Evolutionary conservation across 2,888 invertebrate genomes (phyloP).

Genomic region (Lithophane socia): DNA sequence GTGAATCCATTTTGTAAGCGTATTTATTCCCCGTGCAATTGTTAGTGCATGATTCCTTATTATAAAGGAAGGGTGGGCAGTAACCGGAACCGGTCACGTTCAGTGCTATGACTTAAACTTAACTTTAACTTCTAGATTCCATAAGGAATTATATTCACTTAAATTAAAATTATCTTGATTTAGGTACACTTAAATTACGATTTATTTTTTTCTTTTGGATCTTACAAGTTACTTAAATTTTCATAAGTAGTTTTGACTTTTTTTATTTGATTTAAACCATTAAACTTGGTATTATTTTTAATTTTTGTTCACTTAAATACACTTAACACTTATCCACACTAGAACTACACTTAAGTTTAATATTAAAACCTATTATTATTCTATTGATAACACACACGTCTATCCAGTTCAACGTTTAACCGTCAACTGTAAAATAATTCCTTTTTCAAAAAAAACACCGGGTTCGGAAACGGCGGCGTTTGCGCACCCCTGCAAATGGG

Average conservation of each 20-base stretch:
- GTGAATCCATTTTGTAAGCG: conserved; percentile 86
- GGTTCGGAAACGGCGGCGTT: conserved; percentile 85
- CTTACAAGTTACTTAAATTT: no score
- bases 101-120: conserved; percentile 32
- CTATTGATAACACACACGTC: conserved; percentile 65
- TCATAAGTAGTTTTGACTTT: not conserved
- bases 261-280: conserved; percentile 13
- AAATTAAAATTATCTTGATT: no score
- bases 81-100: conserved; percentile 74
- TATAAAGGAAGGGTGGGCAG: conserved; percentile 73
- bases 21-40: conserved; percentile 73
- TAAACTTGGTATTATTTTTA: conserved; percentile 1
- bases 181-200: no score
- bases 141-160: conserved; percentile 41
- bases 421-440: conserved; percentile 82
- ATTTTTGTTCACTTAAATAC: conserved; percentile 31
- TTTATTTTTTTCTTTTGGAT: no score
- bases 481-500: conserved; percentile 85
- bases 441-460: conserved; percentile 78
- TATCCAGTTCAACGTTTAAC: conserved; percentile 76
- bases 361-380: conserved; percentile 42
- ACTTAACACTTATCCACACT: conserved; percentile 33
- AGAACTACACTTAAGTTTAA: conserved; percentile 42
- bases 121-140: conserved; percentile 25
- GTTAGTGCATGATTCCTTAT: conserved; percentile 76